A percentile compares a stretch with the other conserved stretches of the same genome.
Evolutionary conservation across 2,888 invertebrate genomes (phyloP).

Genomic region (Ennomos erosarius): DNA sequence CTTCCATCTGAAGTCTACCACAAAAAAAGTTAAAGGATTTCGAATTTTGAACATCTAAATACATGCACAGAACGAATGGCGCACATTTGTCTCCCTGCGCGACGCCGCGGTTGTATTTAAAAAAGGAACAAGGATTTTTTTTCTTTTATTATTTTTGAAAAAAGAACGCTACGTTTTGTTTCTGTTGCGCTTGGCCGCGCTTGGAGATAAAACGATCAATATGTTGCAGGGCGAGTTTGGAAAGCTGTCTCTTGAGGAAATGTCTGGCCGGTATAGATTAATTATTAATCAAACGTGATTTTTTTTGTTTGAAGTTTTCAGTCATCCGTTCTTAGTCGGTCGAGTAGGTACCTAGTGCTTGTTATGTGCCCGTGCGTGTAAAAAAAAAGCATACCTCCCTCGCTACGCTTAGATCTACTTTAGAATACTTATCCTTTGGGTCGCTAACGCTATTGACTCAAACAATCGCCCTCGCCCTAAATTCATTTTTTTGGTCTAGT

Average conservation of each 20-base stretch:
- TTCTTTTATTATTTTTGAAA: constrained; percentile 54
- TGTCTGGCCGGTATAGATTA: neutral
- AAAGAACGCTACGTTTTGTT: constrained; percentile 58
- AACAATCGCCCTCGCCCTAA: too few relatives aligned
- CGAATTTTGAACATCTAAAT: constrained; percentile 56
- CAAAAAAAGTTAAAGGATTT: constrained; percentile 41
- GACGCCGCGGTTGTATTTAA: constrained; percentile 45
- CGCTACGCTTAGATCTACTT: too few relatives aligned
- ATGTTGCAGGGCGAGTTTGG: constrained; percentile 37
- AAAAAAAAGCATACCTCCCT: too few relatives aligned
- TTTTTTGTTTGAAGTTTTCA: too few relatives aligned
- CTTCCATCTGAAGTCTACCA: constrained; percentile 21
- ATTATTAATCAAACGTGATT: neutral
- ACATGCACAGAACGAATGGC: constrained; percentile 57
- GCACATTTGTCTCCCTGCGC: constrained; percentile 70
- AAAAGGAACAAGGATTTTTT: constrained; percentile 48
- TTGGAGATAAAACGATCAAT: constrained; percentile 40
- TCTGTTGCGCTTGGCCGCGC: constrained; percentile 61
- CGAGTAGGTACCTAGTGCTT: too few relatives aligned
- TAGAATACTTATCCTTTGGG: too few relatives aligned
- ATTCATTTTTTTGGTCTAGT: too few relatives aligned
- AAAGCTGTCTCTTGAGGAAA: neutral
- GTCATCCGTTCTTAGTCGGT: too few relatives aligned
- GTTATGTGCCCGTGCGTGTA: too few relatives aligned
- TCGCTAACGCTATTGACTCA: too few relatives aligned